phyloP scores from a whole-genome alignment of 30 jellyfish, hydroid and myxozoan species.

The Turritopsis dohrnii region DNA sequence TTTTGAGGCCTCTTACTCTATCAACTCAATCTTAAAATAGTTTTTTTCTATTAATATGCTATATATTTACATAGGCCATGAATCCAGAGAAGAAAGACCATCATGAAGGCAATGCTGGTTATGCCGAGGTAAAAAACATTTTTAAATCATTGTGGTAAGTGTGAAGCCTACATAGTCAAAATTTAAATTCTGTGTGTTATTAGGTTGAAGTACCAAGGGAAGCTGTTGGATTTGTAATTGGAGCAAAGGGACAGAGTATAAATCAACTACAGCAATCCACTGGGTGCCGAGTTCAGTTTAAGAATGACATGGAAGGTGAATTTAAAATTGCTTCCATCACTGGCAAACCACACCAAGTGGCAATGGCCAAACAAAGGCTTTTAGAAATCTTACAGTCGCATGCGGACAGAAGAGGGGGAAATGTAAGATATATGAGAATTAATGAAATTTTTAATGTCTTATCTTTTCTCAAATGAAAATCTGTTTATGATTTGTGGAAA shows the following conservation, averaged over 20 bases:
- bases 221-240: conserved; percentile 97
- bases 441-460: too few relatives aligned
- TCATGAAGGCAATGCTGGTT: conserved; percentile 3
- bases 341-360: conserved; percentile 91
- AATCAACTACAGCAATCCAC: conserved; percentile 80
- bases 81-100: background rate
- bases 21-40: too few relatives aligned
- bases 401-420: background rate
- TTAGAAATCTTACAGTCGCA: conserved; percentile 59
- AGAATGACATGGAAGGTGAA: conserved; percentile 51
- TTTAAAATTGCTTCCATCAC: conserved; percentile 43
- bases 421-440: too few relatives aligned
- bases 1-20: too few relatives aligned
- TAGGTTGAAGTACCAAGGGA: conserved; percentile 97
- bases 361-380: conserved; percentile 64
- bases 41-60: too few relatives aligned
- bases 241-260: conserved; percentile 93
- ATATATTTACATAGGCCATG: background rate
- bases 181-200: background rate
- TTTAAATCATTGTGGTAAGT: background rate
- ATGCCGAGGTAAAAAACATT: conserved; percentile 11
- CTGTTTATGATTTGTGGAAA: background rate
- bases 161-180: background rate
- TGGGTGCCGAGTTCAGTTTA: conserved; percentile 94
- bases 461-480: too few relatives aligned